phyloP scores from a whole-genome alignment of 2,113 vertebrate species.

The Megaptera novaeangliae region DNA sequence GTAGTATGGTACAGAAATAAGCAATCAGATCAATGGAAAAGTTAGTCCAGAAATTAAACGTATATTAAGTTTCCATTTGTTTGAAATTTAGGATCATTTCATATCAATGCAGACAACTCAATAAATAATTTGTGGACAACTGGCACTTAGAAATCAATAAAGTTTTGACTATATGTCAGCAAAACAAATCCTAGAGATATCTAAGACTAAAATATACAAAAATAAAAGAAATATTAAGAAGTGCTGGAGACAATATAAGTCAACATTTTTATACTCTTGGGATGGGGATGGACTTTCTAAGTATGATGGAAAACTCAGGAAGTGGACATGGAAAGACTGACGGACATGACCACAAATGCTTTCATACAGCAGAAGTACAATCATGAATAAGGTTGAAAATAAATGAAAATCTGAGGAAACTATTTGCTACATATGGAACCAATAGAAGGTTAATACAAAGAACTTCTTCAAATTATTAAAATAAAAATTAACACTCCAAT shows the following conservation, averaged over 20 bases:
- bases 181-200: not conserved
- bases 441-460: not conserved
- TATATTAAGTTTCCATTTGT: not conserved
- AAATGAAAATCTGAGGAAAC: not conserved
- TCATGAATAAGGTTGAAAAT: not conserved
- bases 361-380: not conserved
- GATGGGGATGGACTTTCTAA: not conserved
- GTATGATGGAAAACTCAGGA: not conserved
- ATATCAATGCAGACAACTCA: not conserved
- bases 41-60: not conserved
- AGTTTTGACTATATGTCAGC: not conserved
- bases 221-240: not conserved
- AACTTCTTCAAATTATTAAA: not conserved
- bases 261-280: not conserved
- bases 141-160: not conserved
- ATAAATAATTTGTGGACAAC: not conserved
- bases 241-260: not conserved
- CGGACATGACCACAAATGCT: not conserved
- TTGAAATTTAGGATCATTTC: not conserved
- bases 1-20: not conserved
- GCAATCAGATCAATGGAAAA: not conserved
- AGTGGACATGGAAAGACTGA: not conserved
- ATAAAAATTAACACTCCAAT: not conserved
- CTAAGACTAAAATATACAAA: not conserved
- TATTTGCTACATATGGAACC: not conserved